Conservation (phyloP, 2,888 invertebrate genomes). For the Drosophila helvetica region DNA sequence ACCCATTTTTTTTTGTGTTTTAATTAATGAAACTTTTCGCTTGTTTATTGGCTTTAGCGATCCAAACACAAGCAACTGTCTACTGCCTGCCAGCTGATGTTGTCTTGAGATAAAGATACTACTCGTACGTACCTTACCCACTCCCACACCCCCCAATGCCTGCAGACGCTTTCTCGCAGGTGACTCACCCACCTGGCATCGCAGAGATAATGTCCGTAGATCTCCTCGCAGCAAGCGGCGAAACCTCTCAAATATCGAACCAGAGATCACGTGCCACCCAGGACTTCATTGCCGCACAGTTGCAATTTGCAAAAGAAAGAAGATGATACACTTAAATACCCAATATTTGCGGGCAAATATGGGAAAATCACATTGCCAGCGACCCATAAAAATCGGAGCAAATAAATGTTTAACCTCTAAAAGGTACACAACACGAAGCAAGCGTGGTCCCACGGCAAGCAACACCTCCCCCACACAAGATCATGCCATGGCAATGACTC, state of each 20-base stretch:
- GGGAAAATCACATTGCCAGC: slow-evolving; percentile 66
- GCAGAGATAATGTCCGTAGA: slow-evolving; percentile 54
- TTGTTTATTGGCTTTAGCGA: slow-evolving; percentile 51
- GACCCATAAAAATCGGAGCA: slow-evolving; percentile 70
- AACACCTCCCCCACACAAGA: slow-evolving; percentile 64
- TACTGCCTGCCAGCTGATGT: slow-evolving; percentile 42
- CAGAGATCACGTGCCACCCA: slow-evolving; percentile 57
- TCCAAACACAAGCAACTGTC: slow-evolving; percentile 76
- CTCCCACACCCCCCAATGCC: background rate
- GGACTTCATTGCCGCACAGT: slow-evolving; percentile 29
- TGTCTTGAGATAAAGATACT: slow-evolving; percentile 57
- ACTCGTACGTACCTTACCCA: slow-evolving; percentile 8
- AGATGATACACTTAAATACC: slow-evolving; percentile 20
- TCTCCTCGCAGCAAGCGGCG: slow-evolving; percentile 39
- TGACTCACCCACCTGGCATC: slow-evolving; percentile 58
- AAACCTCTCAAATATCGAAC: slow-evolving; percentile 51
- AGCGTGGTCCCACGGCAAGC: slow-evolving; percentile 55
- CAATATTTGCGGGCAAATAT: slow-evolving; percentile 66
- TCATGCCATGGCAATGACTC: slow-evolving; percentile 58
- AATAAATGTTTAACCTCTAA: slow-evolving; percentile 74
- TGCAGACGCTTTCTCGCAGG: too few species aligned
- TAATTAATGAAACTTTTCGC: slow-evolving; percentile 62
- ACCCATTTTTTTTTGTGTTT: slow-evolving; percentile 38
- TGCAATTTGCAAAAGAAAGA: background rate
- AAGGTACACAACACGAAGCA: slow-evolving; percentile 44